Evolutionary conservation across 1,140 invertebrate genomes (phyloP), one percentile per base, ranked within the genome.

Genomic region (Meloidogyne exigua): DNA sequence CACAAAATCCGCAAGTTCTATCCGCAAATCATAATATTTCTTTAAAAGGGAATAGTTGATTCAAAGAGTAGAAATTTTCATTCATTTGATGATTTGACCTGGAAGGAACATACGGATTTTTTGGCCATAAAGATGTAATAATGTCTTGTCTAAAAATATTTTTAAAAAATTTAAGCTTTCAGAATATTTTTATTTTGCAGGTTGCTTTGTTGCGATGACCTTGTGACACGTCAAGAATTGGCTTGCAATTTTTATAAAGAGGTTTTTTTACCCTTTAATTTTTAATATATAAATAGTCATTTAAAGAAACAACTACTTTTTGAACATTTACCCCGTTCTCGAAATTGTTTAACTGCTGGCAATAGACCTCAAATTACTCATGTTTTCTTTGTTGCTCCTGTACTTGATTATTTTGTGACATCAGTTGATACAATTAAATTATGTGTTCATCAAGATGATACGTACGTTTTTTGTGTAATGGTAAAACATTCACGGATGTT

Each of bases 381-480:
- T 79, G 77, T 79, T 18, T 80, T 80, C 39, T 84, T 82, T 32
- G 36, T 80, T 0, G 74, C 81, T 15, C 81, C 77, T 12, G 49
- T 72, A 21, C 72, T 84, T 21, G 75, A 84, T 69, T 82, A 83
- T 57, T 77, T 72, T 21, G 83, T 81, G 25, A 80, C 72, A 26
- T 57, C 81, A 39, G 75, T 57, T 21, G 81, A 85, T 12, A 71
- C 66, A 28, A 84, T 82, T 62, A 82, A 82, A 72, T 12, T 83
- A 21, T 42, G 74, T 32, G 80, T 82, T n/a, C 64, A 76, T 78
- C 73, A 76, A 64, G 82, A 82, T 49, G 72, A 82, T 36, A 82
- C 78, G 74, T 80, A 32, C 5, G 75, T 26, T 21, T 18, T 70
- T 23, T 18, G n/a, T 72, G 18, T 23, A 1, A 42, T n/a, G n/a